Evolutionary conservation across 2,113 vertebrate species (phyloP).

Genomic region (Silurus meridionalis): DNA sequence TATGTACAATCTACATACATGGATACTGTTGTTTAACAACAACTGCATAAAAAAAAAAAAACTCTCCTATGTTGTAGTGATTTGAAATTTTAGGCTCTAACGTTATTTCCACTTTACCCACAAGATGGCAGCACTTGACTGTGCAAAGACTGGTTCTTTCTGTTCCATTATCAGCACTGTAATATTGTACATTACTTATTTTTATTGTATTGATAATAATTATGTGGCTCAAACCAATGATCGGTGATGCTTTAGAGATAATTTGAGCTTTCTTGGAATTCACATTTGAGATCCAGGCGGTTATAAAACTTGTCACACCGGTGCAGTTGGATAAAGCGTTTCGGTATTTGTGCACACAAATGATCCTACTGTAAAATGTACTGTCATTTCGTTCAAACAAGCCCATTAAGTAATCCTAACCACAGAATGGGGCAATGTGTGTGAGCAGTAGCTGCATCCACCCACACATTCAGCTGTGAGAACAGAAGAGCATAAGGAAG

Average conservation of each 20-base stretch:
- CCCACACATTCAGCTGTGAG: slow-evolving; percentile 29
- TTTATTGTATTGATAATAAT: too few species aligned
- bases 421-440: slow-evolving; percentile 9
- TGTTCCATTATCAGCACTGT: not conserved
- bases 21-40: not conserved
- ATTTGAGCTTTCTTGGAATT: not conserved
- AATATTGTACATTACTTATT: not conserved
- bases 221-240: not conserved
- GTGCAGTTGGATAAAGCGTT: not conserved
- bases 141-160: not conserved
- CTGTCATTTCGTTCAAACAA: not conserved
- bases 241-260: not conserved
- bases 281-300: not conserved
- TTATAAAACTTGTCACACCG: not conserved
- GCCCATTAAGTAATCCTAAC: not conserved
- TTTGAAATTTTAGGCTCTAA: not conserved
- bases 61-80: not conserved
- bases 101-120: slow-evolving; percentile 26
- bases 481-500: slow-evolving; percentile 39
- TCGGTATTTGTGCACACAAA: not conserved
- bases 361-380: not conserved
- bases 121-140: slow-evolving; percentile 50
- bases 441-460: slow-evolving; percentile 19
- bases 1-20: not conserved
- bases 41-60: not conserved